Conservation (phyloP, 2,797 vertebrate species). For the Peromyscus aztecus region DNA sequence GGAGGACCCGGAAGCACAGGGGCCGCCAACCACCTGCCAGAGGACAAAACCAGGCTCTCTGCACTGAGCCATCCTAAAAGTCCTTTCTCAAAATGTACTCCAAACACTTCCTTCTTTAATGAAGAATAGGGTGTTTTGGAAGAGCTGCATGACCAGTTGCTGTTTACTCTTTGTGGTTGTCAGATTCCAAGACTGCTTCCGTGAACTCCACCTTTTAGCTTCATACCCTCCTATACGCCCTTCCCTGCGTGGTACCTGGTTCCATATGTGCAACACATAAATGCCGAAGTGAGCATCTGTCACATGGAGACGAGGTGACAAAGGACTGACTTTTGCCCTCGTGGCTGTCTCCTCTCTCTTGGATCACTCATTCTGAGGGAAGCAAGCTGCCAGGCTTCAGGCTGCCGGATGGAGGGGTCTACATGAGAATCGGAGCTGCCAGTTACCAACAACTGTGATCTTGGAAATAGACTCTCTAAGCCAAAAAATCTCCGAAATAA, state of each 20-base stretch:
- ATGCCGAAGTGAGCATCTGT: background rate
- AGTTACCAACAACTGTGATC: background rate
- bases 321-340: background rate
- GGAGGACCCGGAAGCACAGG: background rate
- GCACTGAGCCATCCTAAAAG: background rate
- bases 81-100: background rate
- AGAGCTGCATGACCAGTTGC: background rate
- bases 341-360: background rate
- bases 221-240: background rate
- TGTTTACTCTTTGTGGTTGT: background rate
- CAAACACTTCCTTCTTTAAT: constrained; percentile 19
- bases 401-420: background rate
- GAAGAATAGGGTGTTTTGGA: background rate
- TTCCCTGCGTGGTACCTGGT: background rate
- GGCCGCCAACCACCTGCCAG: background rate
- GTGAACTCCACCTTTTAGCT: too few species aligned
- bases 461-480: background rate
- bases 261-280: background rate
- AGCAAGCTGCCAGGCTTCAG: background rate
- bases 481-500: background rate
- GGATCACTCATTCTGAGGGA: background rate
- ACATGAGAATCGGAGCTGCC: background rate
- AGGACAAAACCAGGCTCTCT: constrained; percentile 24
- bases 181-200: background rate
- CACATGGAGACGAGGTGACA: background rate